Conservation (phyloP, 2,113 vertebrate genomes). For the Bucco capensis region DNA sequence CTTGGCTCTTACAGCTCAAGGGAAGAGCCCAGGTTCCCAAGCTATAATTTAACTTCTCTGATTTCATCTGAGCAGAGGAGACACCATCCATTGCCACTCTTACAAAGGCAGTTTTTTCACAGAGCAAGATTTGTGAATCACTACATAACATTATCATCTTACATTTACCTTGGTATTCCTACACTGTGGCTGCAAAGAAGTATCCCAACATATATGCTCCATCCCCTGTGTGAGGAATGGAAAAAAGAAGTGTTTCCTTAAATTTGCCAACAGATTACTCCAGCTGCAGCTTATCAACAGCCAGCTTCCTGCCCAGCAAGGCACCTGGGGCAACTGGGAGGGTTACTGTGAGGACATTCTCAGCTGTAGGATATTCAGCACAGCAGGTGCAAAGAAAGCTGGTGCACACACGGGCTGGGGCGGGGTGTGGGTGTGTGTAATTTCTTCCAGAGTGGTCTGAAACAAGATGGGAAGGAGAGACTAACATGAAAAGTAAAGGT, state of each 20-base stretch:
- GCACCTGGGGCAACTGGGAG: not conserved
- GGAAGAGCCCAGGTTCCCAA: not conserved
- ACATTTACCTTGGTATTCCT: not conserved
- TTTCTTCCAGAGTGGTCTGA: too few relatives aligned
- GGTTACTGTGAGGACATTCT: rapidly evolving
- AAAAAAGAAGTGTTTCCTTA: not conserved
- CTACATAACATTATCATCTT: not conserved
- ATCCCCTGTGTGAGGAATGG: not conserved
- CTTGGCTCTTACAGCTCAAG: not conserved
- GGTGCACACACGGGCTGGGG: rapidly evolving
- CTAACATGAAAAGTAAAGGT: too few relatives aligned
- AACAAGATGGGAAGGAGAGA: not conserved
- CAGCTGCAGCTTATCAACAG: not conserved
- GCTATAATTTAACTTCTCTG: not conserved
- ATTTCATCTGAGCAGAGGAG: not conserved
- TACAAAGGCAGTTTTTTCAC: not conserved
- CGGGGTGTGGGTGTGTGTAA: too few relatives aligned
- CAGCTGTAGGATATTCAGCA: not conserved
- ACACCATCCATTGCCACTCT: not conserved
- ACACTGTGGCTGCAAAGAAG: not conserved
- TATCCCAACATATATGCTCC: too few relatives aligned
- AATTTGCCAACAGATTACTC: too few relatives aligned
- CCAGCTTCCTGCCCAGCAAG: not conserved
- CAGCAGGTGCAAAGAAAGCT: not conserved
- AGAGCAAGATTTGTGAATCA: not conserved